Conservation (phyloP, 2,797 vertebrate genomes). For the Coendou prehensilis region DNA sequence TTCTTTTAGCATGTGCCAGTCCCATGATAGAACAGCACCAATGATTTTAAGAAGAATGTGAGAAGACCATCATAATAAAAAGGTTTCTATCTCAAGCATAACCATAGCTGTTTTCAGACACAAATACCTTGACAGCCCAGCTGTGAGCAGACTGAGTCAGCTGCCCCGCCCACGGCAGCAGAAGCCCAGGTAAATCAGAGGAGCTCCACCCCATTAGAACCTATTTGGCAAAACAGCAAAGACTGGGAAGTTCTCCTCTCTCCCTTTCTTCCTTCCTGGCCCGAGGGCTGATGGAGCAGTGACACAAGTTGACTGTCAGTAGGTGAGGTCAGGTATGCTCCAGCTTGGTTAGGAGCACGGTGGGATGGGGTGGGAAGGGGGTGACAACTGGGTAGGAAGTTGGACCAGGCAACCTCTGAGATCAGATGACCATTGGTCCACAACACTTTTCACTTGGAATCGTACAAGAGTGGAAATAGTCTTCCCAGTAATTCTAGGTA, state of each 20-base stretch:
- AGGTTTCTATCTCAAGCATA: neutral
- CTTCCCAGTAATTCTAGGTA: constrained; percentile 9
- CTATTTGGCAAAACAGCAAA: neutral
- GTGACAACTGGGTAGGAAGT: neutral
- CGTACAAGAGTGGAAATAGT: neutral
- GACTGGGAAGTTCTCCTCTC: constrained; percentile 13
- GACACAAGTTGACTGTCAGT: neutral
- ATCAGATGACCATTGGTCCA: neutral
- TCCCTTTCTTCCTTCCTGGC: neutral
- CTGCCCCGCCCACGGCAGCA: neutral
- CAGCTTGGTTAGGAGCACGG: neutral
- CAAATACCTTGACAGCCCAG: neutral
- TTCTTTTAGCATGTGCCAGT: constrained; percentile 75
- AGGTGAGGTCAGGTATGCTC: neutral
- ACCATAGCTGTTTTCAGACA: constrained; percentile 18
- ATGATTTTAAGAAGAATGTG: constrained; percentile 72
- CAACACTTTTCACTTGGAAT: neutral
- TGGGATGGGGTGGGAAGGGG: too few species aligned
- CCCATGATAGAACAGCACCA: constrained; percentile 71
- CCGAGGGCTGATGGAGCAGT: neutral
- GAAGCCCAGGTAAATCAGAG: constrained; percentile 39
- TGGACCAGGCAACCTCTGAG: neutral
- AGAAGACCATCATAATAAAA: constrained; percentile 62
- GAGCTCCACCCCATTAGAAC: neutral
- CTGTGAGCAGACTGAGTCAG: neutral